Evolutionary conservation across 2,888 invertebrate genomes (phyloP).

Genomic region (Enchytraeus crypticus): DNA sequence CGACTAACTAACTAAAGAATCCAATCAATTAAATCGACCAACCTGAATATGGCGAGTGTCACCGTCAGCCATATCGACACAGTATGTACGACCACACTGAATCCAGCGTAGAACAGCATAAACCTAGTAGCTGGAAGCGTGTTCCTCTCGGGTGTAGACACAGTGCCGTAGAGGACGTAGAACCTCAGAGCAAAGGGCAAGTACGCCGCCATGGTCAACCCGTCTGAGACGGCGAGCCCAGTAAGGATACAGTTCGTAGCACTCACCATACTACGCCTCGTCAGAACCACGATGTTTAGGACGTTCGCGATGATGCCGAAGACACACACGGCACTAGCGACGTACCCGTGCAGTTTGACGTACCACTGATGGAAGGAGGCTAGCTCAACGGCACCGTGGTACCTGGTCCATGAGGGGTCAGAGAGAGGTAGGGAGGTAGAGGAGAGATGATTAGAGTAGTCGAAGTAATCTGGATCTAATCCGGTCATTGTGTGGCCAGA

Average conservation of each 20-base stretch:
- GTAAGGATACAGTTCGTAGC: conserved; percentile 72
- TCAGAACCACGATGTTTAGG: conserved; percentile 75
- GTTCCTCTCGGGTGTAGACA: conserved; percentile 32
- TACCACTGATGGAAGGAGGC: conserved; percentile 19
- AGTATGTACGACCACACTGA: conserved; percentile 77
- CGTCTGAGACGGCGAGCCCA: conserved; percentile 73
- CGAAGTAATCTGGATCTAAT: no score
- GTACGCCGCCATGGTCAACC: conserved; percentile 79
- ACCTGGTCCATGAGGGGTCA: no score
- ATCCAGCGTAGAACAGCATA: conserved; percentile 69
- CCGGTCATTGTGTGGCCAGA: no score
- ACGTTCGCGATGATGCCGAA: conserved; percentile 80
- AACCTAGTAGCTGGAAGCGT: conserved; percentile 31
- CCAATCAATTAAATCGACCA: no score
- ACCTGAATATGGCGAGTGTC: conserved; percentile 79
- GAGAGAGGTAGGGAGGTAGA: no score
- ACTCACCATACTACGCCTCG: conserved; percentile 75
- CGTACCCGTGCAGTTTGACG: conserved; percentile 63
- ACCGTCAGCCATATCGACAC: conserved; percentile 90
- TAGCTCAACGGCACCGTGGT: conserved; percentile 10
- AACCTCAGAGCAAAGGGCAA: conserved; percentile 76
- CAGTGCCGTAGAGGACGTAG: conserved; percentile 37
- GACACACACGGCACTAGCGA: conserved; percentile 73
- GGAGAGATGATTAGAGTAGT: no score
- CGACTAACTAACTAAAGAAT: no score